A percentile compares a stretch with the other conserved stretches of the same genome.
Conservation (phyloP, 2,797 vertebrate genomes). For the Hirundo rustica region DNA sequence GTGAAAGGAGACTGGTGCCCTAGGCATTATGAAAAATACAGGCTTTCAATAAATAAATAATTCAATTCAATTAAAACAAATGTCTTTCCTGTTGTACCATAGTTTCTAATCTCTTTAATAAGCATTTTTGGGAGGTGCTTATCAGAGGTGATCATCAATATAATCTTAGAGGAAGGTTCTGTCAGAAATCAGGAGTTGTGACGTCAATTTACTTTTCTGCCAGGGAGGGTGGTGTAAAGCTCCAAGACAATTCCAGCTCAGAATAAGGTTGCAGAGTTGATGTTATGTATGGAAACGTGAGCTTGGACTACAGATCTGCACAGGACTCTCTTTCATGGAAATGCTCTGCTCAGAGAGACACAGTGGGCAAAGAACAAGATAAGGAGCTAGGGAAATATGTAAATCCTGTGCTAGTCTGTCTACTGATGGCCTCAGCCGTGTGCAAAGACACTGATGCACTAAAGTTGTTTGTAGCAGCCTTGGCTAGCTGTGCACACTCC, state of each 20-base stretch:
- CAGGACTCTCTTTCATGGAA: background rate
- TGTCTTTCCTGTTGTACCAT: background rate
- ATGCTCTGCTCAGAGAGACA: background rate
- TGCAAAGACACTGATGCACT: background rate
- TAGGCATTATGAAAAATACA: conserved; percentile 22
- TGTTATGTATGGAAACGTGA: background rate
- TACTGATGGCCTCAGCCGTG: background rate
- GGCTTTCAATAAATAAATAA: conserved; percentile 54
- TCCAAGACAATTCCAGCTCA: background rate
- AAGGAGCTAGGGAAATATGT: background rate
- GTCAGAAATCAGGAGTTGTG: background rate
- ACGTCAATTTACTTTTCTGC: background rate
- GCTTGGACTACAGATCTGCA: background rate
- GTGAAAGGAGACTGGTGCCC: background rate
- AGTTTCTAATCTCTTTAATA: conserved; percentile 45
- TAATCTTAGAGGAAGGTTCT: background rate
- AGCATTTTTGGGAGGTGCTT: conserved; percentile 1
- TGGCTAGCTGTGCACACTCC: background rate
- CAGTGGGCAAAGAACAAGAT: background rate
- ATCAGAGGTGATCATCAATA: background rate
- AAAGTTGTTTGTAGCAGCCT: background rate
- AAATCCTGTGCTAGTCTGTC: background rate
- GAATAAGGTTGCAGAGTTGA: background rate
- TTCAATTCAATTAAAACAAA: conserved; percentile 43
- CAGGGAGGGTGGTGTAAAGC: background rate